phyloP scores from a whole-genome alignment of 2,797 vertebrate genomes.

The Epinephelus awoara region DNA sequence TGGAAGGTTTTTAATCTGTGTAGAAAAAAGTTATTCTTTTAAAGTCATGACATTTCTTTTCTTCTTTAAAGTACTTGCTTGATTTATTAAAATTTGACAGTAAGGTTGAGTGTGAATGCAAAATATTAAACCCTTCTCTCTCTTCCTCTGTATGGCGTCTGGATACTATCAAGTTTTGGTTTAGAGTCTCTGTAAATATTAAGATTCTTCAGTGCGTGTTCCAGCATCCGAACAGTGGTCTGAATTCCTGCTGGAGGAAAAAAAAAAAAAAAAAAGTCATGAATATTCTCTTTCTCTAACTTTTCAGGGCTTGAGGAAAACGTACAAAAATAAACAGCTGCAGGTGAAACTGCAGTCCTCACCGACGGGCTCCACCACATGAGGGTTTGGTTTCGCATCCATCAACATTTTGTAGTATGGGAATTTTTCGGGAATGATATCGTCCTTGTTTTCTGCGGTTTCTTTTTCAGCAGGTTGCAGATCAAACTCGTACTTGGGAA shows the following conservation, averaged over 20 bases:
- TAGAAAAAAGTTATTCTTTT: slow-evolving; percentile 25
- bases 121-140: slow-evolving; percentile 81
- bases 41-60: not conserved
- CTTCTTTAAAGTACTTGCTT: not conserved
- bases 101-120: not conserved
- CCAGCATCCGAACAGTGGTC: slow-evolving; percentile 85
- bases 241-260: slow-evolving; percentile 86
- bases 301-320: slow-evolving; percentile 39
- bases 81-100: slow-evolving; percentile 11
- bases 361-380: slow-evolving; percentile 83
- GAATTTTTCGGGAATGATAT: slow-evolving; percentile 64
- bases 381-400: slow-evolving; percentile 71
- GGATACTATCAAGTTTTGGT: slow-evolving; percentile 79
- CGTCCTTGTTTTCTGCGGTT: slow-evolving; percentile 31
- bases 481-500: slow-evolving; percentile 31
- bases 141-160: slow-evolving; percentile 76
- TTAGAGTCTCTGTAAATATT: slow-evolving; percentile 82
- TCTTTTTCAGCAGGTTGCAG: slow-evolving; percentile 30
- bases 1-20: slow-evolving; percentile 71
- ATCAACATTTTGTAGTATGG: slow-evolving; percentile 79
- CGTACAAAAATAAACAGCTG: slow-evolving; percentile 33
- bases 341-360: slow-evolving; percentile 46
- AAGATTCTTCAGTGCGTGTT: slow-evolving; percentile 84
- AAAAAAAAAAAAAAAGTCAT: slow-evolving; percentile 21
- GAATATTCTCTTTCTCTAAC: slow-evolving; percentile 15